Evolutionary conservation across 30 jellyfish, hydroid and myxozoan species (phyloP), one percentile per base, ranked within the genome.

Genomic region (Rhopilema esculentum): DNA sequence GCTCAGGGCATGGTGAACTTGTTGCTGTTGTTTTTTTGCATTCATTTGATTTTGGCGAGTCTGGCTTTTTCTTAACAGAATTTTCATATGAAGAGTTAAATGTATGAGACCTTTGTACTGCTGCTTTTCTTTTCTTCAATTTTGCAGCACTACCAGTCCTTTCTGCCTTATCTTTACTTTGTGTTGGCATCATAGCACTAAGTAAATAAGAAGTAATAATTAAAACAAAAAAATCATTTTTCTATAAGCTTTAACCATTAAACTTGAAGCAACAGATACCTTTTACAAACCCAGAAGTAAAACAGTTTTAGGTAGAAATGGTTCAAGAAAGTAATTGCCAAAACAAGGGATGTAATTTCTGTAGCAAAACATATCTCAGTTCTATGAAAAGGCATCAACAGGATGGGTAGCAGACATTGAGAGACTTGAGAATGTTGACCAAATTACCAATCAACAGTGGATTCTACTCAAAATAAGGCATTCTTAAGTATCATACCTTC

Each of bases 1-100:
- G 96, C 9, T 88, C 96, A 19, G 96, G 95, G 53, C 67, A 86
- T n/a, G 89, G 82, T 1, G 82, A 72, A 52, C 80, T 49, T 0
- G 86, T 19, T 23, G 85, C 62, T 22, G 77, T 51, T 0, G 61
- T 40, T 30, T 49, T 86, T 53, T 76, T 86, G 27, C 70, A 72
- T 26, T 66, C 48, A 23, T 28, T 22, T 8, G 70, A 30, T 15
- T 30, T 27, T n/a, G 67, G 53, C 16, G 85, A 62, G 6, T 86
- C 70, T 17, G 72, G 30, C 67, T 65, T 74, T 26, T 73, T 69
- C 24, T 50, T 81, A 19, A 61, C 72, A 6, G 79, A 57, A 51
- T 49, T 69, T 83, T 83, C 91, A 83, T 68, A 83, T 24, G 91
- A 48, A 67, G 91, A 69, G 49, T 72, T 72, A 69, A 83, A 83